Base-by-base conservation (phyloP, 2,888 invertebrate genomes). In the Cactoblastis cactorum region DNA sequence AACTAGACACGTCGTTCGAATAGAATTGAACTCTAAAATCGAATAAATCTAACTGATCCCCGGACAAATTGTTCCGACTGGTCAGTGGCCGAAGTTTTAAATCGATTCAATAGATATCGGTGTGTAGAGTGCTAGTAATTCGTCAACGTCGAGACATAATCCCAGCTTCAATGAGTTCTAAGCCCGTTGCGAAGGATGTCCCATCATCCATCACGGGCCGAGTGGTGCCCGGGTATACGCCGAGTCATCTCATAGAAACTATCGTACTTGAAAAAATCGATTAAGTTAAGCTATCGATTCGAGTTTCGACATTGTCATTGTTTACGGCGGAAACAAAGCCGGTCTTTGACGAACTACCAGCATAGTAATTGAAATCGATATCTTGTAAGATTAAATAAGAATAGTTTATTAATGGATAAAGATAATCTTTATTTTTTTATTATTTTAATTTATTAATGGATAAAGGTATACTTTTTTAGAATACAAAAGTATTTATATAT, bases 131-230 rank as follows among this genome's bases (percentile, higher is more conserved):
- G 69, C 67, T 69, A 67, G 81, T 80, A 77, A 87, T 87, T 78
- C 83, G 83, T 87, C 86, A 86, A 84, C 78, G 88, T 86, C 86
- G 67, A 71, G 69, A 74, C 79, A 80, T 87, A 87, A 87, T 85
- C 84, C 85, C 71, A 71, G 73, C 78, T 79, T 83, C 83, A 82
- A 83, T 85, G 85, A 83, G 81, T 75, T 74, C 74, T 82, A 81
- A 83, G 82, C 82, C 74, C 67, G 76, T 68, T 67, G 67, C 65
- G 72, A 75, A 73, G 75, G 83, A 80, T 77, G 83, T 78, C 74
- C 74, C 74, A 66, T 79, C 81, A 87, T 86, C 83, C 78, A 88
- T 87, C 86, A 87, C 80, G 52, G 67, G 55, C 59, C 58, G 67
- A 73, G 71, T 69, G 63, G 67, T 63, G 58, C 62, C 64, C 68